Evolutionary conservation across 2,888 invertebrate species (phyloP).

Genomic region (Eurytoma californica): DNA sequence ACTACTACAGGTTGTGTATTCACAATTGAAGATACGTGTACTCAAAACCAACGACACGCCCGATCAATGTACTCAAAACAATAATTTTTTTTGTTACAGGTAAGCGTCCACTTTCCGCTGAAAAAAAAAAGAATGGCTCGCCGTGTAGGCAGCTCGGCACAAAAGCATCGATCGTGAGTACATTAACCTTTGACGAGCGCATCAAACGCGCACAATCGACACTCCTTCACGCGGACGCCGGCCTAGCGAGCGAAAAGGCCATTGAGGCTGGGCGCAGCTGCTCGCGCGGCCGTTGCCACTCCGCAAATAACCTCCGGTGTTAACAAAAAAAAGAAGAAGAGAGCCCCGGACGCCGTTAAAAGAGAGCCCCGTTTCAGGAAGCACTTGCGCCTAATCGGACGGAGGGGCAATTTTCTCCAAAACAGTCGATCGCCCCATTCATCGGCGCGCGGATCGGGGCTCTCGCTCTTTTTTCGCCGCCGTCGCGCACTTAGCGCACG

Average conservation of each 20-base stretch:
- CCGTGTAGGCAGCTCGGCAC: neutral
- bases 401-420: constrained; percentile 32
- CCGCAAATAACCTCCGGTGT: neutral
- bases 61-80: neutral
- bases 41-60: too few species aligned
- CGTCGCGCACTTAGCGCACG: constrained; percentile 11
- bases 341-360: neutral
- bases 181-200: constrained; percentile 42
- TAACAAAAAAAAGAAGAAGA: neutral
- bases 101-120: constrained; percentile 15
- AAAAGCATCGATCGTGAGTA: constrained; percentile 41
- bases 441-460: neutral
- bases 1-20: too few species aligned
- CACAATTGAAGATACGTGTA: too few species aligned
- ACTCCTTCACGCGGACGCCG: neutral
- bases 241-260: neutral
- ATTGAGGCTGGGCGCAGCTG: constrained; percentile 22
- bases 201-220: constrained; percentile 16
- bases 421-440: constrained; percentile 3
- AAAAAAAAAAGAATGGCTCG: neutral
- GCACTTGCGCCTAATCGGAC: constrained; percentile 8
- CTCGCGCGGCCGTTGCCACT: constrained; percentile 26
- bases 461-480: neutral
- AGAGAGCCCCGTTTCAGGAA: neutral
- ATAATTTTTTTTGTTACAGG: constrained; percentile 40